Conservation (phyloP, 2,888 invertebrate genomes). For the Coenonympha arcania region DNA sequence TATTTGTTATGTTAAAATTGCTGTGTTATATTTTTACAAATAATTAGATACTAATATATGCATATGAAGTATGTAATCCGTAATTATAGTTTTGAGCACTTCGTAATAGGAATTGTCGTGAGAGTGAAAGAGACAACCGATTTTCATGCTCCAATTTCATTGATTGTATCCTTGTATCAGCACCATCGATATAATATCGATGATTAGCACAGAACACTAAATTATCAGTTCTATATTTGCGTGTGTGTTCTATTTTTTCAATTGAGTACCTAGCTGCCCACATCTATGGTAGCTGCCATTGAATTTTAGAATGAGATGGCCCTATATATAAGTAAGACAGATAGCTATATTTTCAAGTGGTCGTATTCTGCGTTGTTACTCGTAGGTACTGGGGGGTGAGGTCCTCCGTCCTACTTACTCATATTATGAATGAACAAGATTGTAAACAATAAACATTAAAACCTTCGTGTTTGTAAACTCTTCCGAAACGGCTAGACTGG, state of each 20-base stretch:
- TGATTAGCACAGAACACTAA: no score
- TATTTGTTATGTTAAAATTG: neutral
- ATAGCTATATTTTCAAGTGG: conserved; percentile 1
- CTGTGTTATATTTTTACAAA: neutral
- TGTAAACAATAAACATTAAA: no score
- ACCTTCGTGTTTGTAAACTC: no score
- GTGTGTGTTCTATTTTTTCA: conserved; percentile 8
- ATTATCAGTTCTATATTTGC: conserved; percentile 12
- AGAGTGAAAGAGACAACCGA: conserved; percentile 19
- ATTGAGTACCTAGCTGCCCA: no score
- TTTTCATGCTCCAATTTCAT: conserved; percentile 4
- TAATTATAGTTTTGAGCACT: neutral
- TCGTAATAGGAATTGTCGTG: conserved; percentile 6
- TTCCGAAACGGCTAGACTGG: no score
- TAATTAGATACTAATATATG: neutral
- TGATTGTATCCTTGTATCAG: no score
- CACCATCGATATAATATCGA: no score
- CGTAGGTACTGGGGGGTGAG: neutral
- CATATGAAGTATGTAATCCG: neutral
- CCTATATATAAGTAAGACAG: conserved; percentile 5
- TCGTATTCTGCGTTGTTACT: no score
- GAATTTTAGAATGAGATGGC: conserved; percentile 12
- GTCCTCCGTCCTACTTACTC: no score
- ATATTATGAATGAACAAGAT: neutral
- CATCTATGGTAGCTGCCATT: conserved; percentile 10